Evolutionary conservation across 1,140 invertebrate genomes (phyloP).

Genomic region (Diprion similis): DNA sequence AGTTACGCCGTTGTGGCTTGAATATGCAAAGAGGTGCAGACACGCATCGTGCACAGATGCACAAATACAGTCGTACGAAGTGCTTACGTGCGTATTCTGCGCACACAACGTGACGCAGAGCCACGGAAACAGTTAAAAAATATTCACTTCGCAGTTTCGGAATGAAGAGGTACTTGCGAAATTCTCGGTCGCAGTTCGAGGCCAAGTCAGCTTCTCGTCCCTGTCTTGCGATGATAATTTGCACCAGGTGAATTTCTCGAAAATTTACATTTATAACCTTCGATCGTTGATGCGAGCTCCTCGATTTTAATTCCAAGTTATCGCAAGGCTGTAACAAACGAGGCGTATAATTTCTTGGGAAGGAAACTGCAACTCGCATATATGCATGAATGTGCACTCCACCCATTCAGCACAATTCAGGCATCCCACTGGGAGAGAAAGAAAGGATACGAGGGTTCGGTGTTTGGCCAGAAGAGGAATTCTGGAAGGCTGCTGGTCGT

Average conservation of each 20-base stretch:
- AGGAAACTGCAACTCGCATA: too few species aligned
- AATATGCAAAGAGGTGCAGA: background rate
- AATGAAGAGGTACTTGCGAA: background rate
- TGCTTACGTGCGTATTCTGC: background rate
- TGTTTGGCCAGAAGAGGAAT: too few species aligned
- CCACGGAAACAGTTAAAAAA: background rate
- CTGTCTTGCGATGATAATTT: background rate
- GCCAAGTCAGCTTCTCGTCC: background rate
- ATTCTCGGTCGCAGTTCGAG: too few species aligned
- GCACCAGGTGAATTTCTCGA: background rate
- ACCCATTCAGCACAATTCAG: background rate
- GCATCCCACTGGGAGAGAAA: background rate
- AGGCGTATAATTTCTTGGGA: too few species aligned
- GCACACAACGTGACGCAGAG: background rate
- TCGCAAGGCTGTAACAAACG: background rate
- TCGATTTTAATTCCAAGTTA: too few species aligned
- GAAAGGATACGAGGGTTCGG: too few species aligned
- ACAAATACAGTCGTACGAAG: too few species aligned
- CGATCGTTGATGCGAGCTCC: background rate
- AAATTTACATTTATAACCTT: background rate
- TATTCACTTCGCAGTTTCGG: constrained; percentile 1
- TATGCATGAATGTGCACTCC: too few species aligned
- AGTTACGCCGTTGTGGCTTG: background rate
- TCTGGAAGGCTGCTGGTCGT: too few species aligned
- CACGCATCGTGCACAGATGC: background rate